Percentiles rank a stretch among this genome's conserved stretches.
Conservation (phyloP, 92 coral and sea anemone species). For the Pocillopora meandrina region DNA sequence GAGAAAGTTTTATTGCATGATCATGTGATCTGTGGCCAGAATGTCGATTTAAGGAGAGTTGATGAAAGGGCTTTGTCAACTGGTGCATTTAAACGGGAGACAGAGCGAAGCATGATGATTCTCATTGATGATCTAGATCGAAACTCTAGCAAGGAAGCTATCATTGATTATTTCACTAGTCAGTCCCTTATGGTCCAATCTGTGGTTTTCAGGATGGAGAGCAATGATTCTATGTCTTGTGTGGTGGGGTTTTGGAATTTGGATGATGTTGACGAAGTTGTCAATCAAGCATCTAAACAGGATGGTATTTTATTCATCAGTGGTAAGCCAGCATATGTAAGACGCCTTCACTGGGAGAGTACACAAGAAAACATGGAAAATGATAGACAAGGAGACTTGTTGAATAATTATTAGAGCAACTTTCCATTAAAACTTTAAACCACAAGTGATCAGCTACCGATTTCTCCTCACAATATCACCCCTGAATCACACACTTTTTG, state of each 20-base stretch:
- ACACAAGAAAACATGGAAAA: neutral
- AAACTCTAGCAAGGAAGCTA: neutral
- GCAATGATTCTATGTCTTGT: neutral
- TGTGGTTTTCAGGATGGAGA: neutral
- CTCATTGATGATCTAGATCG: conserved; percentile 1
- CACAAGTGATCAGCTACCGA: too few relatives aligned
- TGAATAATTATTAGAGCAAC: neutral
- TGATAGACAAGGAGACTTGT: neutral
- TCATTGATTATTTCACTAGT: neutral
- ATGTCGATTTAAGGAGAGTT: neutral
- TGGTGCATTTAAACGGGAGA: neutral
- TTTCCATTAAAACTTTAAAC: too few relatives aligned
- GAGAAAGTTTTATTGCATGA: neutral
- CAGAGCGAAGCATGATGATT: conserved; percentile 8
- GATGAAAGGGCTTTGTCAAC: neutral
- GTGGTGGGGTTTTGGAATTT: conserved; percentile 24
- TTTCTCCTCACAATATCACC: too few relatives aligned
- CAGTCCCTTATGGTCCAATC: neutral
- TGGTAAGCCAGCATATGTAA: neutral
- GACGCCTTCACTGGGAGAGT: conserved; percentile 13
- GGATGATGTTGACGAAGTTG: conserved; percentile 3
- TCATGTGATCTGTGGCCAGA: neutral
- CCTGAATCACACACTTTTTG: too few relatives aligned
- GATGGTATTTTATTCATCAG: neutral
- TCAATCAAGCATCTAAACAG: neutral